Evolutionary conservation across 2,888 invertebrate genomes (phyloP), one percentile per base, ranked within the genome.

Genomic region (Pyrrhosoma nymphula): DNA sequence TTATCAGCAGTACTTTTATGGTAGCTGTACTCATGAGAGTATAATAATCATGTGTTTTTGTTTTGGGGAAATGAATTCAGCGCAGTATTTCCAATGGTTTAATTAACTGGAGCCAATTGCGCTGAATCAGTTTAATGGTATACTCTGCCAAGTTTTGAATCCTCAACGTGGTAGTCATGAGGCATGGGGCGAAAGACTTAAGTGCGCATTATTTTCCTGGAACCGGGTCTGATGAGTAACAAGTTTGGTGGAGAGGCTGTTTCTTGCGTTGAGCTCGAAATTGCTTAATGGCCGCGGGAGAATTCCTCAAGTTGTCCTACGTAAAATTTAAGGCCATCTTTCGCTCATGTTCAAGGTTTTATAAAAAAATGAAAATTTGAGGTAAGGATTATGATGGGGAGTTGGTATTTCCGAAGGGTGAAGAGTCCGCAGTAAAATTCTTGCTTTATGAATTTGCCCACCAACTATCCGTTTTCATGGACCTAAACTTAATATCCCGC

Each of bases 71-170:
- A 2, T 8, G 8, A 47, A 47, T 47, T 47, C 60, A 60, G 60
- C 20, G 60, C 60, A 60, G 16, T 16, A 12, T 20, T 60, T 60
- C 12, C 60, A 60, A 60, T 30, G 23, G 35, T 14, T 35, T 12
- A 23, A 4, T 18, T n/a, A 93, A n/a, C 93, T 3, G 10, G 47
- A 26, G 69, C 93, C 93, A 93, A 55, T 69, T 47, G 14, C 26
- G 47, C 69, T 93, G 69, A 93, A 47, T 93, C 93, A 69, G 47
- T 93, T 93, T 47, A 14, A 93, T 47, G 30, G 35, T 26, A 69
- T 47, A 16, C n/a, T n/a, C 39, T 75, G 93, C 93, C 93, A 93
- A 93, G 93, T 69, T 69, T 93, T 93, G 47, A 69, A 75, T 69
- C 69, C 69, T 69, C 69, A 8, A 26, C 93, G 20, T 39, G 47